Evolutionary conservation across 2,888 invertebrate species (phyloP).

Genomic region (Drosophila nr. medialis): DNA sequence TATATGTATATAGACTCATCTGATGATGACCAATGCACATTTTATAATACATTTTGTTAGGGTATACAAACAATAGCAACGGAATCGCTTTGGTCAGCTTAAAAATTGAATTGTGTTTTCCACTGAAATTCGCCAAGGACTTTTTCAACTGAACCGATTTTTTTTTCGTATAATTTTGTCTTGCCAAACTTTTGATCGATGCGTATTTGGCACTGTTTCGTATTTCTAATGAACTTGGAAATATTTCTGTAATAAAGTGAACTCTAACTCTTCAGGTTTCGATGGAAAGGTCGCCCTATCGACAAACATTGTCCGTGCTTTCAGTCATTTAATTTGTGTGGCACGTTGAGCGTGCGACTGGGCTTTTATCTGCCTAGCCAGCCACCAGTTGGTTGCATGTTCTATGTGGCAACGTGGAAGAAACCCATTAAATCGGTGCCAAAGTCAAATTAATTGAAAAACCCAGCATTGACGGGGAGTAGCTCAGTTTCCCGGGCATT

Average conservation of each 20-base stretch:
- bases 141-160: not conserved
- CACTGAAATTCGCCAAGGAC: slow-evolving; percentile 42
- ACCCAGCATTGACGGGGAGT: not conserved
- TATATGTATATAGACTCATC: not conserved
- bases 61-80: slow-evolving; percentile 2
- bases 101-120: slow-evolving; percentile 30
- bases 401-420: slow-evolving; percentile 14
- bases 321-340: slow-evolving; percentile 25
- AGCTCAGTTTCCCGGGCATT: not conserved
- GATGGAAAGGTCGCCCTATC: not conserved
- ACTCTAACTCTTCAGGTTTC: not conserved
- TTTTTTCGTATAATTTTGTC: not conserved
- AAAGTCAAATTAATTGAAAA: slow-evolving; percentile 10
- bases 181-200: not conserved
- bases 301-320: slow-evolving; percentile 25
- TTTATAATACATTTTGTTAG: not conserved
- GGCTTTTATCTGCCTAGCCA: slow-evolving; percentile 2
- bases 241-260: not conserved
- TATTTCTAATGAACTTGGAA: not conserved
- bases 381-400: slow-evolving; percentile 10
- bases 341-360: slow-evolving; percentile 44
- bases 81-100: slow-evolving; percentile 21
- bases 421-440: slow-evolving; percentile 37
- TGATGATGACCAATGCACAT: not conserved
- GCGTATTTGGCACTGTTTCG: not conserved